Percentiles rank a stretch among this genome's conserved stretches.
These are phyloP conservation scores for Nowickia ferox DNA, from an alignment of 2,888 invertebrate species.

Conservation along the genomic window DNA sequence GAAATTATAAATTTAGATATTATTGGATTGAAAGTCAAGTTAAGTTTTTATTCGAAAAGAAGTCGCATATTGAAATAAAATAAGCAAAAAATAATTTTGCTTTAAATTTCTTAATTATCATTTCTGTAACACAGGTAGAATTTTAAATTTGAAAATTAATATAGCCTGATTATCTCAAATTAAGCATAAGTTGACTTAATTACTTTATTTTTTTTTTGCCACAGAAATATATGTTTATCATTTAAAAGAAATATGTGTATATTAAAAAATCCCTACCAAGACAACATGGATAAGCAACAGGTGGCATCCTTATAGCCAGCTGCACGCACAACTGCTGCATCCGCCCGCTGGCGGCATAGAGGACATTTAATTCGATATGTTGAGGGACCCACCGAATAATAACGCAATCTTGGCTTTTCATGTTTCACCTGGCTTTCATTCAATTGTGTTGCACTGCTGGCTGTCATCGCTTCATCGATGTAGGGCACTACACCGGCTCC, in stretches of 20 bases:
- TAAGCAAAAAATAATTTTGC: too few relatives aligned
- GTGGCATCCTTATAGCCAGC: conserved; percentile 78
- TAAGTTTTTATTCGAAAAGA: too few relatives aligned
- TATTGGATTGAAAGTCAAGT: too few relatives aligned
- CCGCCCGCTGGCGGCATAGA: conserved; percentile 78
- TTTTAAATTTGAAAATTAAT: too few relatives aligned
- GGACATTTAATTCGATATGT: conserved; percentile 80
- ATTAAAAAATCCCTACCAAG: conserved; percentile 76
- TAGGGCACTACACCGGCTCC: conserved; percentile 75
- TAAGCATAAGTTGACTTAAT: too few relatives aligned
- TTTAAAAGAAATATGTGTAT: conserved; percentile 8
- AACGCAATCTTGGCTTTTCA: conserved; percentile 75
- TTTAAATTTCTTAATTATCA: too few relatives aligned
- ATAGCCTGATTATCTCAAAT: too few relatives aligned
- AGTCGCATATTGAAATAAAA: too few relatives aligned
- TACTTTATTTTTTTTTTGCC: too few relatives aligned
- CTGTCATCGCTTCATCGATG: conserved; percentile 76
- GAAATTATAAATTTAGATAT: too few relatives aligned
- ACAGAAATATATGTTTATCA: not conserved
- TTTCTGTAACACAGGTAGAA: too few relatives aligned
- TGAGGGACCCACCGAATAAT: conserved; percentile 80
- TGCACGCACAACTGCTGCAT: conserved; percentile 79
- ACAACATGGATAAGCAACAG: conserved; percentile 78
- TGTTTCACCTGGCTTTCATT: conserved; percentile 39
- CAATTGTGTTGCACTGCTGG: conserved; percentile 64